Percentiles rank a stretch among this genome's conserved stretches.
phyloP scores from a whole-genome alignment of 2,888 invertebrate species.

The Hirtodrosophila cameraria region DNA sequence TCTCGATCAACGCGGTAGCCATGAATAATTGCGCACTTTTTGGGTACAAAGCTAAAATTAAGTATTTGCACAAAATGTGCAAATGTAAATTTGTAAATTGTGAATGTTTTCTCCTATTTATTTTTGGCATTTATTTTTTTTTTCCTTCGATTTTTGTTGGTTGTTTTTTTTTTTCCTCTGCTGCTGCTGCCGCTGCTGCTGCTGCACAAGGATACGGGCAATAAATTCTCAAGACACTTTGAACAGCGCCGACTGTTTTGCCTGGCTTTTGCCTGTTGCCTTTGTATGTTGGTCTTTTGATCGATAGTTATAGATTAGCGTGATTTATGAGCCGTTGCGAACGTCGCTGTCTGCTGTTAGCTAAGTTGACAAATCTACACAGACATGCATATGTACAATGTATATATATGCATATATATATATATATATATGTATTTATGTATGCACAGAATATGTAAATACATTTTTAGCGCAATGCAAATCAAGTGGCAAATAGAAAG shows the following conservation, averaged over 20 bases:
- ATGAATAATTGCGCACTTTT: conserved; percentile 73
- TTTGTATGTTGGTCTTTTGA: conserved; percentile 55
- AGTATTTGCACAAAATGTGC: conserved; percentile 18
- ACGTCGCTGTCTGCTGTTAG: conserved; percentile 19
- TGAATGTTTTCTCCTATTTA: conserved; percentile 28
- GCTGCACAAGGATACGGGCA: conserved; percentile 63
- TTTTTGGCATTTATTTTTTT: conserved; percentile 20
- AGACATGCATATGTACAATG: neutral
- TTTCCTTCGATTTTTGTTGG: conserved; percentile 12
- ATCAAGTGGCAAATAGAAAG: conserved; percentile 64
- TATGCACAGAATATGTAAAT: conserved; percentile 57
- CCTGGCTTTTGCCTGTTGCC: conserved; percentile 24
- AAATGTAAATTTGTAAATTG: conserved; percentile 39
- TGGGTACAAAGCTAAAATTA: conserved; percentile 53
- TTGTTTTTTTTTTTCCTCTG: conserved; percentile 29
- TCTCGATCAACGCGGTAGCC: conserved; percentile 47
- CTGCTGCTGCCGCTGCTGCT: no score
- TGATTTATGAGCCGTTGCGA: conserved; percentile 67
- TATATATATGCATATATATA: neutral
- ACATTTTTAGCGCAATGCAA: conserved; percentile 68
- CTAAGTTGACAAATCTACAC: conserved; percentile 43
- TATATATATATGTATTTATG: neutral
- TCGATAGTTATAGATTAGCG: conserved; percentile 77
- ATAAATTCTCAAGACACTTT: conserved; percentile 72
- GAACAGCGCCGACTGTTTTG: conserved; percentile 38